Evolutionary conservation across 2,797 vertebrate genomes (phyloP), one percentile per base, ranked within the genome.

Genomic region (Chromis chromis): DNA sequence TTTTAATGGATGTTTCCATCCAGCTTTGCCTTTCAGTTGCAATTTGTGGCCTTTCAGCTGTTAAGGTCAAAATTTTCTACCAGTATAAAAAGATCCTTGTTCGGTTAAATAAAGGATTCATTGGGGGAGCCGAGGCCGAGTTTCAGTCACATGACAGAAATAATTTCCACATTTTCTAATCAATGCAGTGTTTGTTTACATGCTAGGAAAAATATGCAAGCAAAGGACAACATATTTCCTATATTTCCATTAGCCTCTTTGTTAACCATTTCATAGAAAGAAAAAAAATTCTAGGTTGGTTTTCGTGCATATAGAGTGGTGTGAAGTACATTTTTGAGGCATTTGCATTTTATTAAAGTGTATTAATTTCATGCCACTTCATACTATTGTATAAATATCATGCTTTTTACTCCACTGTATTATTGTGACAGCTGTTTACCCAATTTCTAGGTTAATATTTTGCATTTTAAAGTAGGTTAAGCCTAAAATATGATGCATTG

Each of bases 151-250:
- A 31, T 17, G 0, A 22, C 14, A 44, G 22, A 12, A 46, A 39
- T 9, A 25, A 55, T 22, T 40, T 40, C 49, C 33, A 27, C 12
- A 53, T 65, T 53, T 40, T 53, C 22, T 65, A 53, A 21, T 55
- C 25, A 11, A 42, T 44, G 25, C 39, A 6, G 13, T 21, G 24
- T 16, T 65, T 52, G 6, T 46, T 46, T 46, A 16, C 33, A 36
- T 12, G 33, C 33, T 7, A 36, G 33, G 33, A 10, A 36, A 11
- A 36, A 36, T 31, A 8, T 31, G 6, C 6, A 36, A 36, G 3
- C 33, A 46, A 46, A 7, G 17, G 17, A 46, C 13, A 46, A 36
- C 10, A 31, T 31, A 31, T 31, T 31, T 31, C 33, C 10, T 11
- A 8, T 46, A 19, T n/a, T 46, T 46, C 7, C n/a, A 49, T 14